These are phyloP conservation scores for Temnothorax unifasciatus DNA, from an alignment of 2,888 invertebrate species.

Conservation along the genomic window DNA sequence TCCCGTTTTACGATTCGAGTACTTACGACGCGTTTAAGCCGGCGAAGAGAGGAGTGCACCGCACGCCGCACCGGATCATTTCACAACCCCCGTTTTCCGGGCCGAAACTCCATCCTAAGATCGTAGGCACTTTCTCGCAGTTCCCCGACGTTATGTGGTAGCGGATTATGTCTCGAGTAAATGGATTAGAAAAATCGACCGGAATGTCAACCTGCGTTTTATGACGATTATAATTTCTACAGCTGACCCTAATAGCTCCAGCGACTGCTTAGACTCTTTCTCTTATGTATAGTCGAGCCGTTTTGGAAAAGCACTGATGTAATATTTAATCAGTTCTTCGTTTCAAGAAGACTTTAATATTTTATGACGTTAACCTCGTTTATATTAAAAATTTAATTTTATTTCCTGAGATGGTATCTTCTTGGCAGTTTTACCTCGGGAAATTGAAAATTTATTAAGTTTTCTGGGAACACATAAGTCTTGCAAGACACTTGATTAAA, in stretches of 20 bases:
- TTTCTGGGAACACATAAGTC: slow-evolving; percentile 4
- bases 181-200: slow-evolving; percentile 70
- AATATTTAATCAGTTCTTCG: slow-evolving; percentile 35
- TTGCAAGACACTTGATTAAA: slow-evolving; percentile 27
- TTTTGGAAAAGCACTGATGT: neutral
- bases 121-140: slow-evolving; percentile 61
- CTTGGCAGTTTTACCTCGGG: neutral
- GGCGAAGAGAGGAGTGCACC: slow-evolving; percentile 44
- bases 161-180: slow-evolving; percentile 58
- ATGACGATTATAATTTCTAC: slow-evolving; percentile 56
- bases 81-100: slow-evolving; percentile 21
- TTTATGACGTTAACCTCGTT: slow-evolving; percentile 26
- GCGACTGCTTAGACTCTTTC: slow-evolving; percentile 8
- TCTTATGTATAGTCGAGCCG: neutral
- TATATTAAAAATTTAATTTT: slow-evolving; percentile 33
- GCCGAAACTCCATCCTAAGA: slow-evolving; percentile 24
- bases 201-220: slow-evolving; percentile 58
- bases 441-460: slow-evolving; percentile 40
- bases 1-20: slow-evolving; percentile 74
- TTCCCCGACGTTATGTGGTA: slow-evolving; percentile 34
- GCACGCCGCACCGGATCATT: slow-evolving; percentile 51
- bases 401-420: slow-evolving; percentile 8
- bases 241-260: slow-evolving; percentile 61
- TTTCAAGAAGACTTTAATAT: slow-evolving; percentile 23
- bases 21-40: slow-evolving; percentile 73